Conservation (phyloP, 37 sponge, comb jelly and placozoan genomes). For the Oopsacas minuta region DNA sequence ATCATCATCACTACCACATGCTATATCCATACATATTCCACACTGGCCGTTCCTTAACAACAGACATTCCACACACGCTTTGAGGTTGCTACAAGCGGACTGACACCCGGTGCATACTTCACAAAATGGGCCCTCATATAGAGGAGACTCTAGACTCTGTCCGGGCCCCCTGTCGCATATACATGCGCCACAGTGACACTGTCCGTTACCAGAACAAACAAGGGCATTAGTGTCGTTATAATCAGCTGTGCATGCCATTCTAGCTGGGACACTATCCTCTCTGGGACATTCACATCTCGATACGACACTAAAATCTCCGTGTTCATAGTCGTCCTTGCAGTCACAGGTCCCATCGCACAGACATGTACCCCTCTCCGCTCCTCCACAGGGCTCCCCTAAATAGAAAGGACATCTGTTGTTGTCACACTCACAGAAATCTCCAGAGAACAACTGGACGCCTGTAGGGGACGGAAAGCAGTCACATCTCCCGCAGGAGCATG, state of each 20-base stretch:
- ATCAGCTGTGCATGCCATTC: neutral
- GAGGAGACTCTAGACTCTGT: neutral
- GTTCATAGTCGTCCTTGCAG: neutral
- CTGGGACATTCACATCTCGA: conserved; percentile 2
- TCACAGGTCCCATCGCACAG: neutral
- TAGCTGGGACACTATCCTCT: neutral
- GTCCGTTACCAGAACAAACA: neutral
- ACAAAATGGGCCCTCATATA: neutral
- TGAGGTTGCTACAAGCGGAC: neutral
- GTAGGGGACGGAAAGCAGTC: neutral
- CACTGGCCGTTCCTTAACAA: neutral
- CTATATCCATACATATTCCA: neutral
- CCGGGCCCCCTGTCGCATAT: neutral
- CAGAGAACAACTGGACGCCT: neutral
- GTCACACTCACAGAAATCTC: neutral
- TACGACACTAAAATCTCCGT: neutral
- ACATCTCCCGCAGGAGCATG: neutral
- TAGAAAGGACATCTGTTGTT: neutral
- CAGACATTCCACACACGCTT: neutral
- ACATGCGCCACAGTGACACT: neutral
- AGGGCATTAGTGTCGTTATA: neutral
- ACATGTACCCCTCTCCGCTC: neutral
- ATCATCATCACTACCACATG: neutral
- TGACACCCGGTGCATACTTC: neutral
- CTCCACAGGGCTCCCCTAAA: neutral